Conservation (phyloP, 2,113 vertebrate genomes). For the Oncorhynchus mykiss region DNA sequence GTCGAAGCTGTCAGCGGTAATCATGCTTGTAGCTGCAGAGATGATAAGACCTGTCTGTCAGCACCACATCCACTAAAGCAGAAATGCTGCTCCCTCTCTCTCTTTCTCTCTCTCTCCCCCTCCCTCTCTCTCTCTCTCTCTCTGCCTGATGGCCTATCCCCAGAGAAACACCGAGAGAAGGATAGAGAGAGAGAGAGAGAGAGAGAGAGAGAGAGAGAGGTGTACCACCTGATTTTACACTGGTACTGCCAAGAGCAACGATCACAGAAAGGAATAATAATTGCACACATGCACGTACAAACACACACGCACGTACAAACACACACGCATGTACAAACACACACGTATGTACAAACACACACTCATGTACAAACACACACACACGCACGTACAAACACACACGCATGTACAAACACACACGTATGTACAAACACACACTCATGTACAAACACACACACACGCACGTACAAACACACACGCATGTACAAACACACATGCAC, state of each 20-base stretch:
- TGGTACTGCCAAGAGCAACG: not conserved
- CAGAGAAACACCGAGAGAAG: constrained; percentile 36
- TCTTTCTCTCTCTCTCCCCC: constrained; percentile 48
- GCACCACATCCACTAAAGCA: constrained; percentile 54
- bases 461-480: too few relatives aligned
- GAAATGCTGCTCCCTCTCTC: constrained; percentile 60
- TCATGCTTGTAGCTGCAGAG: constrained; percentile 67
- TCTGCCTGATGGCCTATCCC: constrained; percentile 62
- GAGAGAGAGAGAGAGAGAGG: constrained; percentile 15
- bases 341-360: too few relatives aligned
- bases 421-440: constrained; percentile 4
- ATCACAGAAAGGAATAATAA: too few relatives aligned
- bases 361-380: not conserved
- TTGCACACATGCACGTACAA: not conserved
- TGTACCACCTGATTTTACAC: constrained; percentile 2
- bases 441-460: too few relatives aligned
- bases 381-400: not conserved
- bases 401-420: too few relatives aligned
- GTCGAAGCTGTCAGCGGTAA: constrained; percentile 74
- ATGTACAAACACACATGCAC: too few relatives aligned
- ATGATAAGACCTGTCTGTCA: constrained; percentile 74
- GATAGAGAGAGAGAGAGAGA: constrained; percentile 17
- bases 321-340: not conserved
- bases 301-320: too few relatives aligned
- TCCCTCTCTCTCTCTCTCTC: constrained; percentile 45